These are phyloP conservation scores for Gadopsis marmoratus DNA, from an alignment of 2,797 vertebrate species.

Conservation along the genomic window DNA sequence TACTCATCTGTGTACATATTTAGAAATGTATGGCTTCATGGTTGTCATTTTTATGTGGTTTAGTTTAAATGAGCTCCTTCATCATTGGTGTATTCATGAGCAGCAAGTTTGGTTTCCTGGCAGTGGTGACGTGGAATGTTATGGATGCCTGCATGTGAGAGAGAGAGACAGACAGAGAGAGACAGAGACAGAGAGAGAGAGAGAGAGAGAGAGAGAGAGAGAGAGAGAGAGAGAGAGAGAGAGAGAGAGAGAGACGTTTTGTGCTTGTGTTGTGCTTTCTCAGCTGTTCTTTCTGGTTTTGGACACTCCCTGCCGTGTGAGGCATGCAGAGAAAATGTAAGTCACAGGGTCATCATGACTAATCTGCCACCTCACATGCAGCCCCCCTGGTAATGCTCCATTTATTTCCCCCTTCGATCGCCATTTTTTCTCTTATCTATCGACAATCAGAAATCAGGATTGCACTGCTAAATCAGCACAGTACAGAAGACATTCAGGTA, in stretches of 20 bases:
- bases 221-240: no score
- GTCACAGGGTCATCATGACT: constrained; percentile 78
- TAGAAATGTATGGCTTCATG: constrained; percentile 11
- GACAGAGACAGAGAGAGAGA: no score
- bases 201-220: no score
- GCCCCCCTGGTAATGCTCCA: constrained; percentile 24
- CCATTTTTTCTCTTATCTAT: neutral
- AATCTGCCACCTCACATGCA: constrained; percentile 48
- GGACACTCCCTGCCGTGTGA: constrained; percentile 65
- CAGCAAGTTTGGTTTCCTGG: constrained; percentile 38
- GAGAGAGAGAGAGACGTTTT: constrained; percentile 18
- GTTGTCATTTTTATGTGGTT: constrained; percentile 8
- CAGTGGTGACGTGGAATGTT: constrained; percentile 34
- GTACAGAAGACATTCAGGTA: neutral
- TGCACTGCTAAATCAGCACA: constrained; percentile 1
- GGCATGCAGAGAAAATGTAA: constrained; percentile 76
- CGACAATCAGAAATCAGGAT: constrained; percentile 7
- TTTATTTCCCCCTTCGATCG: no score
- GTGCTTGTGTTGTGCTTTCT: constrained; percentile 71
- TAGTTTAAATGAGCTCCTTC: constrained; percentile 20
- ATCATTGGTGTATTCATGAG: constrained; percentile 8
- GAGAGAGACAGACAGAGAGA: no score
- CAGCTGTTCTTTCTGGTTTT: constrained; percentile 70
- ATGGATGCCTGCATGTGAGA: neutral
- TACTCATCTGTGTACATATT: constrained; percentile 23